Conservation (phyloP, 92 coral and sea anemone species). For the Blastomussa wellsi region DNA sequence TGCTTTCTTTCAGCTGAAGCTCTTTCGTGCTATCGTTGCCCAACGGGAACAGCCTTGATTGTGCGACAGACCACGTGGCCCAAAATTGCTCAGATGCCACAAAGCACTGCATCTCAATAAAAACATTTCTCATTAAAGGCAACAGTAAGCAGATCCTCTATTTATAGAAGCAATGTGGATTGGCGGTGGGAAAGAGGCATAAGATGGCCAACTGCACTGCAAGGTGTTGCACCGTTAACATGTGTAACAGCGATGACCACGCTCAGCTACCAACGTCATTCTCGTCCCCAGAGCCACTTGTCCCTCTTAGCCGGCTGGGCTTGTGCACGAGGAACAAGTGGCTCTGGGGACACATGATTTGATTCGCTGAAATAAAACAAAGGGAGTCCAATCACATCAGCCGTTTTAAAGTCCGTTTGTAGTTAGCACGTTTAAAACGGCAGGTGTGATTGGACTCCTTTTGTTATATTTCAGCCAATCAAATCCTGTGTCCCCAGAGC, state of each 20-base stretch:
- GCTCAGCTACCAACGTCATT: not conserved
- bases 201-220: slow-evolving; percentile 6
- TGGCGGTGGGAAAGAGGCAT: not conserved
- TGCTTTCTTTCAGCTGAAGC: slow-evolving; percentile 15
- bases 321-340: too few species aligned
- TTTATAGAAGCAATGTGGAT: not conserved
- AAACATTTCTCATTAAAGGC: not conserved
- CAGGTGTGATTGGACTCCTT: too few species aligned
- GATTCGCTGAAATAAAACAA: too few species aligned
- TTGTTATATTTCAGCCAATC: too few species aligned
- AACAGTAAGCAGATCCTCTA: not conserved
- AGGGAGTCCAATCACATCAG: too few species aligned
- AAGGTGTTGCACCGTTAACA: not conserved
- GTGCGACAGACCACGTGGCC: not conserved
- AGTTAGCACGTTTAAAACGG: too few species aligned
- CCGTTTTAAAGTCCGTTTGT: too few species aligned
- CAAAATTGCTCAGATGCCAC: not conserved
- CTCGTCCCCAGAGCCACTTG: too few species aligned
- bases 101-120: slow-evolving; percentile 1
- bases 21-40: slow-evolving; percentile 7
- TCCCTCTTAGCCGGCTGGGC: too few species aligned
- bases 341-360: too few species aligned
- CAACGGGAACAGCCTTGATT: not conserved
- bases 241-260: slow-evolving; percentile 11
- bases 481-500: too few species aligned